phyloP scores from a whole-genome alignment of 2,888 invertebrate genomes.

The Pyrrhia umbra region DNA sequence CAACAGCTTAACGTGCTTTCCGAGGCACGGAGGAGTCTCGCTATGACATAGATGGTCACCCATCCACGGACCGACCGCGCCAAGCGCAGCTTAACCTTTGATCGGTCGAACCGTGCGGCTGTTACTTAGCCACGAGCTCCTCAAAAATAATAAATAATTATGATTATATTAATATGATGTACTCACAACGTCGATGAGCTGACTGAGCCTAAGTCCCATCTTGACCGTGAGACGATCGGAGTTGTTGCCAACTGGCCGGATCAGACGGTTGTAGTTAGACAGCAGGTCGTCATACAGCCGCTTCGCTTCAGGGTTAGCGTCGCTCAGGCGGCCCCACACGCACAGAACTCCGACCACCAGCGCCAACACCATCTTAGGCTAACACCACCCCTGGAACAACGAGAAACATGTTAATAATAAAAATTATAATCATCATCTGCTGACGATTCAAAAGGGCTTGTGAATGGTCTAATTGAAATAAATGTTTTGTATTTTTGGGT shows the following conservation, averaged over 20 bases:
- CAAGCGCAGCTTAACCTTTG: too few species aligned
- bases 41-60: too few species aligned
- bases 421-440: too few species aligned
- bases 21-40: too few species aligned
- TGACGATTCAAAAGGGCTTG: too few species aligned
- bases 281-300: conserved; percentile 98
- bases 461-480: too few species aligned
- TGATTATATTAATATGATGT: conserved; percentile 44
- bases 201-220: conserved; percentile 97
- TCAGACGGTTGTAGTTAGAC: conserved; percentile 98
- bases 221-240: conserved; percentile 98
- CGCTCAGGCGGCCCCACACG: conserved; percentile 94
- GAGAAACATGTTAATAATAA: conserved; percentile 9
- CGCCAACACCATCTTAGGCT: conserved; percentile 96
- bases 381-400: conserved; percentile 94
- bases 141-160: too few species aligned
- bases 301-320: conserved; percentile 97
- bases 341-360: conserved; percentile 93
- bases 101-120: too few species aligned
- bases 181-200: conserved; percentile 98
- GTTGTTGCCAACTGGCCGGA: conserved; percentile 98
- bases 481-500: too few species aligned
- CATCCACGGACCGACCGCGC: too few species aligned
- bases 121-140: too few species aligned
- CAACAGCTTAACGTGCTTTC: too few species aligned